Percentiles rank a stretch among this genome's conserved stretches.
Evolutionary conservation across 2,888 invertebrate genomes (phyloP).

Genomic region (Boloria selene): DNA sequence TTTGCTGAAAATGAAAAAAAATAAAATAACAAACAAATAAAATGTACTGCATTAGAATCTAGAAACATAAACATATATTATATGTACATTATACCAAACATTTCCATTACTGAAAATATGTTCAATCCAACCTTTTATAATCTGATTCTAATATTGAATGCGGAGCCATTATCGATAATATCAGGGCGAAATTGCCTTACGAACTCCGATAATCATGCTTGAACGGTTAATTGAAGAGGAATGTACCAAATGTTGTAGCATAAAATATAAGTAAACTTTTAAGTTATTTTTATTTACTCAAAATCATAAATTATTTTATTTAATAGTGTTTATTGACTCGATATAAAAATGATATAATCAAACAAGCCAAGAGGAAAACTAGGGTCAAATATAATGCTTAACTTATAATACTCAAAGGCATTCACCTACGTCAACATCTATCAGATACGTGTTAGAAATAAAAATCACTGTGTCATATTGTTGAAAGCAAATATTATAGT

Average conservation of each 20-base stretch:
- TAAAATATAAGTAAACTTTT: too few species aligned
- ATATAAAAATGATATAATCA: background rate
- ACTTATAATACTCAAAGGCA: conserved; percentile 18
- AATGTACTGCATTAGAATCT: background rate
- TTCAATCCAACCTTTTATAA: conserved; percentile 28
- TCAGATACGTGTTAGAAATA: conserved; percentile 32
- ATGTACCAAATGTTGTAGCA: background rate
- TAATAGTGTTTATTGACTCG: background rate
- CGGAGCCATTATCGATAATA: conserved; percentile 44
- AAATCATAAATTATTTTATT: too few species aligned
- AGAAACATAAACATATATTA: too few species aligned
- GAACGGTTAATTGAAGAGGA: conserved; percentile 15
- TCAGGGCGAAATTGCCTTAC: conserved; percentile 45
- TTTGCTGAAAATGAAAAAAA: background rate
- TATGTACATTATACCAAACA: background rate
- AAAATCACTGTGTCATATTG: conserved; percentile 31
- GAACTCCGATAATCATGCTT: conserved; percentile 42
- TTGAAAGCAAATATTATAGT: conserved; percentile 24
- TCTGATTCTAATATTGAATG: conserved; percentile 36
- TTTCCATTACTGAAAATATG: conserved; percentile 10
- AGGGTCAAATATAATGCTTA: background rate
- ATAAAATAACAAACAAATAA: background rate
- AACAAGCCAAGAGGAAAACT: background rate
- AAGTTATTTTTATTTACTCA: too few species aligned
- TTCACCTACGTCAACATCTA: conserved; percentile 29